These are phyloP conservation scores for Acanthococcus lagerstroemiae DNA, from an alignment of 2,888 invertebrate genomes.

Conservation along the genomic window DNA sequence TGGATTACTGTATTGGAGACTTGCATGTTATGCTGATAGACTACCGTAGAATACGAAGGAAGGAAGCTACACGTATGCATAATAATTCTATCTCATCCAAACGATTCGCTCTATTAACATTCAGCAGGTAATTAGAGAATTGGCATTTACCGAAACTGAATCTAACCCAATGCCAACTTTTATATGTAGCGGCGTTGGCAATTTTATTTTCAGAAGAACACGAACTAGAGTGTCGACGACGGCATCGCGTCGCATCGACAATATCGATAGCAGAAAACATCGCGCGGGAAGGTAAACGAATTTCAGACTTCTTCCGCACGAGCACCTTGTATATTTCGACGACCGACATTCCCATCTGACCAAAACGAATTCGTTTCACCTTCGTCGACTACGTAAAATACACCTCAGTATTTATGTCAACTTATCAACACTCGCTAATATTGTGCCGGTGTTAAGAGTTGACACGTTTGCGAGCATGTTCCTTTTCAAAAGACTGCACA, in stretches of 20 bases:
- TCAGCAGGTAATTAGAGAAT: slow-evolving; percentile 30
- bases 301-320: not conserved
- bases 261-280: not conserved
- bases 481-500: too few species aligned
- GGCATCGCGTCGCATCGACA: not conserved
- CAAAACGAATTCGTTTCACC: not conserved
- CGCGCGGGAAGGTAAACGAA: too few species aligned
- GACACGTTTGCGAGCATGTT: too few species aligned
- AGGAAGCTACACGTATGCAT: too few species aligned
- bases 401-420: too few species aligned
- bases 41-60: too few species aligned
- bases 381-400: not conserved
- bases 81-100: not conserved
- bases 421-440: not conserved
- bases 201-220: slow-evolving; percentile 22
- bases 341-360: not conserved
- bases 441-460: too few species aligned
- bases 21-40: too few species aligned
- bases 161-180: slow-evolving; percentile 25
- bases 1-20: too few species aligned
- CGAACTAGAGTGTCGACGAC: not conserved
- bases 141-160: slow-evolving; percentile 28
- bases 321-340: too few species aligned
- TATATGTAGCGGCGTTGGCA: slow-evolving; percentile 1
- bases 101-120: slow-evolving; percentile 27